These are phyloP conservation scores for Macquaria australasica DNA, from an alignment of 2,113 vertebrate species.

Conservation along the genomic window DNA sequence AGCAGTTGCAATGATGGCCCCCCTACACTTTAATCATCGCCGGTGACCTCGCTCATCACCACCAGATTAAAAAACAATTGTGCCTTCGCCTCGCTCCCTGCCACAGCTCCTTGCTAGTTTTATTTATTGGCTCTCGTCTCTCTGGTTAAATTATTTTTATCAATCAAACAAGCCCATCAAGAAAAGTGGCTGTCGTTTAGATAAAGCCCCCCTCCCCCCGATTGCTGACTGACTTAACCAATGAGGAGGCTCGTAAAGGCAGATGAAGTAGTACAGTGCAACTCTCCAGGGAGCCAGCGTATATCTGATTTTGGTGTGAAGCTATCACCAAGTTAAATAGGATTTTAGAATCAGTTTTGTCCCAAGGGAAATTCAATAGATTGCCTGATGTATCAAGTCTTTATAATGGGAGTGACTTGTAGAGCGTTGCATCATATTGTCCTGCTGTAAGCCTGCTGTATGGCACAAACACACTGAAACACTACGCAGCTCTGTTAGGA, in stretches of 20 bases:
- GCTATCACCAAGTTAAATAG: slow-evolving; percentile 43
- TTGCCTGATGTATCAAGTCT: slow-evolving; percentile 42
- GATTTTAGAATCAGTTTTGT: slow-evolving; percentile 43
- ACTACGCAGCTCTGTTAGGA: slow-evolving; percentile 5
- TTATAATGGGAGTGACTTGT: slow-evolving; percentile 28
- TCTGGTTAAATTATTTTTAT: slow-evolving; percentile 63
- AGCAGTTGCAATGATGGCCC: slow-evolving; percentile 49
- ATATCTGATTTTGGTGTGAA: slow-evolving; percentile 49
- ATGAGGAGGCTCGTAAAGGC: slow-evolving; percentile 44
- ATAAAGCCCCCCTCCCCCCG: slow-evolving; percentile 20
- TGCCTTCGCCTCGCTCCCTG: slow-evolving; percentile 27
- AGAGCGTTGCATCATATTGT: slow-evolving; percentile 18
- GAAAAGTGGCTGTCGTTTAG: slow-evolving; percentile 59
- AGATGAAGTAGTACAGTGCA: slow-evolving; percentile 45
- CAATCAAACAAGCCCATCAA: slow-evolving; percentile 72
- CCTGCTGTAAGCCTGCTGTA: background rate
- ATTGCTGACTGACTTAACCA: slow-evolving; percentile 32
- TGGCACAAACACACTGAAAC: slow-evolving; percentile 4
- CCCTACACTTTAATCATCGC: slow-evolving; percentile 77
- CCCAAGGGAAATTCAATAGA: slow-evolving; percentile 52
- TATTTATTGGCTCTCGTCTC: slow-evolving; percentile 53
- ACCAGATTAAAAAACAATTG: slow-evolving; percentile 80
- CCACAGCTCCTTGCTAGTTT: slow-evolving; percentile 35
- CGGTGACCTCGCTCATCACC: slow-evolving; percentile 79
- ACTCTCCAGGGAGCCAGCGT: slow-evolving; percentile 27